These are phyloP conservation scores for Oreotrochilus melanogaster DNA, from an alignment of 2,113 vertebrate species.

Conservation along the genomic window DNA sequence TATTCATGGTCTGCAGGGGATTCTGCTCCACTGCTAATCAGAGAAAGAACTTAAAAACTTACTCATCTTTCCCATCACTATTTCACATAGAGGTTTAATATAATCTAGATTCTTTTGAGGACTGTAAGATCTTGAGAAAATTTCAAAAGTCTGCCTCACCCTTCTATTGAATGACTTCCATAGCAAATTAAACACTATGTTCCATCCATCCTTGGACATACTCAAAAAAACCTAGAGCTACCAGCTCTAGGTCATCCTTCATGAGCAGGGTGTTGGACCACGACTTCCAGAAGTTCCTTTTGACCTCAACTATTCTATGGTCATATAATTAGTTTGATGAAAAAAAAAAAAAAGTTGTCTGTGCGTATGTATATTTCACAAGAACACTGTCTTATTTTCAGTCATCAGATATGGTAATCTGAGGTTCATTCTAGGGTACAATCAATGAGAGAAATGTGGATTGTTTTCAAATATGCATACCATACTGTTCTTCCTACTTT, in stretches of 20 bases:
- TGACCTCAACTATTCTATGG: neutral
- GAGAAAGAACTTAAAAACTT: neutral
- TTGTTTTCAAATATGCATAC: neutral
- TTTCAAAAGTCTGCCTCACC: neutral
- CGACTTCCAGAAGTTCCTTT: neutral
- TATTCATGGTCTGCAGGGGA: neutral
- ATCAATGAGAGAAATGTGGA: neutral
- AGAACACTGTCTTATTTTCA: neutral
- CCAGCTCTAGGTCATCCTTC: neutral
- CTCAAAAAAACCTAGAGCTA: neutral
- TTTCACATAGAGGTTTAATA: neutral
- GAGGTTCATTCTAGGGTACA: neutral
- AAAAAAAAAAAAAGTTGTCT: neutral
- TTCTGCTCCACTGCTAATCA: neutral
- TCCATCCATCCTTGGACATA: neutral
- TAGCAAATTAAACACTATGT: neutral
- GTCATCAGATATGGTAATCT: neutral
- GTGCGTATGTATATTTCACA: neutral
- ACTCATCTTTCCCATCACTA: neutral
- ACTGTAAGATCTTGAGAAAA: neutral
- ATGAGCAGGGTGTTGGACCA: neutral
- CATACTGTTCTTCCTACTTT: neutral
- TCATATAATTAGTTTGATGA: neutral
- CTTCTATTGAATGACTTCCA: neutral
- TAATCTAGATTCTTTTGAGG: neutral